A percentile compares a stretch with the other conserved stretches of the same genome.
Conservation (phyloP, 2,888 invertebrate species). For the Drosophila siamana region DNA sequence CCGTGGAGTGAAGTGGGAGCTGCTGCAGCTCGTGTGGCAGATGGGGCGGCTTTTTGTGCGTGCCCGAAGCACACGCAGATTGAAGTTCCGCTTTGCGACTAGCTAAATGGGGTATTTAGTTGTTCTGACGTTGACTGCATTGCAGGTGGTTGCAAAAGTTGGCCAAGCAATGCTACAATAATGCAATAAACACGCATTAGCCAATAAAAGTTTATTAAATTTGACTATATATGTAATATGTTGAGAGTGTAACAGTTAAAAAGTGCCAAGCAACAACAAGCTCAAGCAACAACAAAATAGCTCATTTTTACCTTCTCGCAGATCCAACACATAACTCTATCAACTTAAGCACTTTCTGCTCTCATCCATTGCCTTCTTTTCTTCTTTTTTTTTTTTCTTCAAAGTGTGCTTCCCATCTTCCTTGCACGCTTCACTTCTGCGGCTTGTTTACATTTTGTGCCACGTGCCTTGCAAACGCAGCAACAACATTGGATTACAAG, state of each 20-base stretch:
- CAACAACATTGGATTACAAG: conserved; percentile 47
- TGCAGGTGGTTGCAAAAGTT: background rate
- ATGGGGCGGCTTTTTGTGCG: too few species aligned
- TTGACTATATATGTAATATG: too few species aligned
- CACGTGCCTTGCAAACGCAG: conserved; percentile 69
- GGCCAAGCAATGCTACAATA: background rate
- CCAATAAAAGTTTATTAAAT: too few species aligned
- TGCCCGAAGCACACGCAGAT: too few species aligned
- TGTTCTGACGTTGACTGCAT: background rate
- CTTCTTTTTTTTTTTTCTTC: too few species aligned
- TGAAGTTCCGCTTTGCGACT: background rate
- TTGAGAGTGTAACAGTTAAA: too few species aligned
- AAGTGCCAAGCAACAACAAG: too few species aligned
- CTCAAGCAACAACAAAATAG: too few species aligned
- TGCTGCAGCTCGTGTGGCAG: too few species aligned
- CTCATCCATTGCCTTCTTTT: background rate
- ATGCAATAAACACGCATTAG: background rate
- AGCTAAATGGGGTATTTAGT: background rate
- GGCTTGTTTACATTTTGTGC: conserved; percentile 70
- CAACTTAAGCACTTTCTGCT: background rate
- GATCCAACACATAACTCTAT: too few species aligned
- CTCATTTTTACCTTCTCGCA: too few species aligned
- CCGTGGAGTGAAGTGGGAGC: background rate
- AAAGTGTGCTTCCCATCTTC: background rate
- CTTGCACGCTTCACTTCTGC: conserved; percentile 48